phyloP scores from a whole-genome alignment of 2,797 vertebrate species.

The Meriones psammophilus region DNA sequence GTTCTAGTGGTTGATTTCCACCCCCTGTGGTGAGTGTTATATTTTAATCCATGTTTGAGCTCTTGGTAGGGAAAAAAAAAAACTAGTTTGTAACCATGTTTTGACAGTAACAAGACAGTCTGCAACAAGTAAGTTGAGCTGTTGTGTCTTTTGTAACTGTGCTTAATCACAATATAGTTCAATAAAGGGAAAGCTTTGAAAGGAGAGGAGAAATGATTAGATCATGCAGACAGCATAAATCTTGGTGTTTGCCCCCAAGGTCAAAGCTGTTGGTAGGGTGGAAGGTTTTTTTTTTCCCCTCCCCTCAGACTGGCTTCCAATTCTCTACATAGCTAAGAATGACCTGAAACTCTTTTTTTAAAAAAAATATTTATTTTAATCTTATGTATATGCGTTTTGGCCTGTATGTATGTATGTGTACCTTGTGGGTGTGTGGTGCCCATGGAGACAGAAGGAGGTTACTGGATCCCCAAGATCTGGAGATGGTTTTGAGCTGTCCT shows the following conservation, averaged over 20 bases:
- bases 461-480: background rate
- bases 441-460: background rate
- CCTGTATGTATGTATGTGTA: background rate
- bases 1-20: conserved; percentile 34
- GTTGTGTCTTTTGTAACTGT: conserved; percentile 81
- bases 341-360: background rate
- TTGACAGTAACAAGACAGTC: conserved; percentile 84
- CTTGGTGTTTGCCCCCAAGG: background rate
- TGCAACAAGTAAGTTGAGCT: conserved; percentile 78
- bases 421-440: background rate
- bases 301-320: background rate
- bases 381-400: background rate
- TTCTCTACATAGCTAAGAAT: background rate
- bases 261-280: background rate
- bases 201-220: conserved; percentile 33
- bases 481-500: background rate
- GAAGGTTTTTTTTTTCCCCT: background rate
- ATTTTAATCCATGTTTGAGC: conserved; percentile 77
- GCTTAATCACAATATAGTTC: conserved; percentile 82
- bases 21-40: conserved; percentile 63
- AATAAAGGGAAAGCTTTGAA: conserved; percentile 75
- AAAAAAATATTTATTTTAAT: background rate
- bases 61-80: conserved; percentile 78
- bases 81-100: conserved; percentile 83
- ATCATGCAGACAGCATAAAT: background rate